These are phyloP conservation scores for Gavia stellata DNA, from an alignment of 2,113 vertebrate genomes.

Conservation along the genomic window DNA sequence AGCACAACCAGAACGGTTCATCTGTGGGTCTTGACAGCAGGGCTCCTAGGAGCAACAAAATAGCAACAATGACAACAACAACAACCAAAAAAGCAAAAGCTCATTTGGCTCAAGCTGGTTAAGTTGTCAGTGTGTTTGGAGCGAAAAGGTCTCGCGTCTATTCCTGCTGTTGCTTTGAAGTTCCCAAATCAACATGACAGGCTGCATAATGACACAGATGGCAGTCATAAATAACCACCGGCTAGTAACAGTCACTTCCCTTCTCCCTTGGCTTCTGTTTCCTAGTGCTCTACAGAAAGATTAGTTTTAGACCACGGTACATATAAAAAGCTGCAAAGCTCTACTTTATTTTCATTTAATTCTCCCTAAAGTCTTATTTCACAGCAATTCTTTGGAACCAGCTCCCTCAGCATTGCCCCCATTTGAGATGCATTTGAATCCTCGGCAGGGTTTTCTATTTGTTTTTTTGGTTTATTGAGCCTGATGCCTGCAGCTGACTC, in stretches of 20 bases:
- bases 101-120: background rate
- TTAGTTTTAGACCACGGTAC: background rate
- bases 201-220: background rate
- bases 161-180: background rate
- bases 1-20: background rate
- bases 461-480: background rate
- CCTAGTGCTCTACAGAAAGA: background rate
- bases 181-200: background rate
- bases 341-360: background rate
- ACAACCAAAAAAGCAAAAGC: background rate
- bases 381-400: background rate
- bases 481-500: background rate
- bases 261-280: background rate
- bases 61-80: background rate
- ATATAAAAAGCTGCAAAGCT: background rate
- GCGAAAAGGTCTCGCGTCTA: background rate
- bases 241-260: background rate
- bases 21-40: background rate
- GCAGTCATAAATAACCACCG: background rate
- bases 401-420: background rate
- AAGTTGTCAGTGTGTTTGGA: background rate
- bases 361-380: background rate
- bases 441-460: background rate
- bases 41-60: background rate
- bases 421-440: background rate